Evolutionary conservation across 2,888 invertebrate genomes (phyloP).

Genomic region (Halictus ligatus): DNA sequence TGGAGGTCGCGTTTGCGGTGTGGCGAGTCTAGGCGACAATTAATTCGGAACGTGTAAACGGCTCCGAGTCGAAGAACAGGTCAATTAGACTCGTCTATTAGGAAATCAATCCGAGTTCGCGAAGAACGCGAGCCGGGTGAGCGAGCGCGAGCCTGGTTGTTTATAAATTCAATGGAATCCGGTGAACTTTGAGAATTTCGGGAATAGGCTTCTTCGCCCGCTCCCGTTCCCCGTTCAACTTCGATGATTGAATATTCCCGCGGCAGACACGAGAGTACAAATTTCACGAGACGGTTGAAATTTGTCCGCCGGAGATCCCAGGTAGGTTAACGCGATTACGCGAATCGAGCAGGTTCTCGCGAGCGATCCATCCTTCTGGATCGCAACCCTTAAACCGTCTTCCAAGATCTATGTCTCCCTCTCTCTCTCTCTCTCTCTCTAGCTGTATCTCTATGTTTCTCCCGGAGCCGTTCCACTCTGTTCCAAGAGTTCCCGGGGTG

Average conservation of each 20-base stretch:
- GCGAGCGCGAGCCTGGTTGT: background rate
- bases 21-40: too few relatives aligned
- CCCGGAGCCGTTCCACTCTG: background rate
- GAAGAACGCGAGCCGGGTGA: background rate
- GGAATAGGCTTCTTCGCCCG: background rate
- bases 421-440: background rate
- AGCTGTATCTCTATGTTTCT: background rate
- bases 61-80: too few relatives aligned
- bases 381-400: slow-evolving; percentile 8
- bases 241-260: slow-evolving; percentile 9
- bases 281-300: slow-evolving; percentile 32
- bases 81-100: background rate
- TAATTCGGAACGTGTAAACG: too few relatives aligned
- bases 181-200: background rate
- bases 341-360: slow-evolving; percentile 18
- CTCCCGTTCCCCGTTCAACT: background rate
- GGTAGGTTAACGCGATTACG: slow-evolving; percentile 39
- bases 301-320: slow-evolving; percentile 1
- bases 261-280: slow-evolving; percentile 1
- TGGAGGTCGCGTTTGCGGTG: too few relatives aligned
- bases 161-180: slow-evolving; percentile 10
- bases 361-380: slow-evolving; percentile 13
- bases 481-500: slow-evolving; percentile 13
- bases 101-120: background rate
- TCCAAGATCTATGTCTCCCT: background rate